A percentile compares a stretch with the other conserved stretches of the same genome.
Evolutionary conservation across 2,797 vertebrate species (phyloP).

Genomic region (Rhodeus uyekii): DNA sequence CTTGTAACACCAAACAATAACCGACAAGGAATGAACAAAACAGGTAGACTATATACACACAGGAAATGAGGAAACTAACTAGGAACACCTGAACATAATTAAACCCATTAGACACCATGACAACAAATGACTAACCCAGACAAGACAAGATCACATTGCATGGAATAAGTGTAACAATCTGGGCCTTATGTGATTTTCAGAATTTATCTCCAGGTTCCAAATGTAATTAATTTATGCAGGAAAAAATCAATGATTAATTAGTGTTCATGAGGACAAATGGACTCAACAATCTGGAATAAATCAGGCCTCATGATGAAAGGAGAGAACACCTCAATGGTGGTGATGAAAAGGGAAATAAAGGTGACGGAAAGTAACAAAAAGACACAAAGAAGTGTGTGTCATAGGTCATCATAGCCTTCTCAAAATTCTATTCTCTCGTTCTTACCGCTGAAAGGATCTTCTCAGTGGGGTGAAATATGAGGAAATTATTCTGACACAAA

Average conservation of each 20-base stretch:
- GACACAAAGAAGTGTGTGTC: background rate
- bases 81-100: too few species aligned
- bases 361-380: background rate
- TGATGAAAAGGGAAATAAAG: background rate
- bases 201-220: background rate
- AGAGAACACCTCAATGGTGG: background rate
- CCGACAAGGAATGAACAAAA: too few species aligned
- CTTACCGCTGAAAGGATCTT: background rate
- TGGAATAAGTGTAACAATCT: too few species aligned
- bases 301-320: background rate
- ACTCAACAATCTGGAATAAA: background rate
- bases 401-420: background rate
- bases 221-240: background rate
- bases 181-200: conserved; percentile 5
- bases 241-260: background rate
- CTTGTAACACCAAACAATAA: too few species aligned
- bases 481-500: conserved; percentile 26
- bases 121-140: too few species aligned
- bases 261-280: background rate
- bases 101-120: too few species aligned
- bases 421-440: background rate
- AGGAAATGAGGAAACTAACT: too few species aligned
- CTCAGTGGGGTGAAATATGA: conserved; percentile 17
- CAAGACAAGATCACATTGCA: too few species aligned
- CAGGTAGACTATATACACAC: too few species aligned